phyloP scores from a whole-genome alignment of 1,140 invertebrate genomes.

The Adoxophyes honmai region DNA sequence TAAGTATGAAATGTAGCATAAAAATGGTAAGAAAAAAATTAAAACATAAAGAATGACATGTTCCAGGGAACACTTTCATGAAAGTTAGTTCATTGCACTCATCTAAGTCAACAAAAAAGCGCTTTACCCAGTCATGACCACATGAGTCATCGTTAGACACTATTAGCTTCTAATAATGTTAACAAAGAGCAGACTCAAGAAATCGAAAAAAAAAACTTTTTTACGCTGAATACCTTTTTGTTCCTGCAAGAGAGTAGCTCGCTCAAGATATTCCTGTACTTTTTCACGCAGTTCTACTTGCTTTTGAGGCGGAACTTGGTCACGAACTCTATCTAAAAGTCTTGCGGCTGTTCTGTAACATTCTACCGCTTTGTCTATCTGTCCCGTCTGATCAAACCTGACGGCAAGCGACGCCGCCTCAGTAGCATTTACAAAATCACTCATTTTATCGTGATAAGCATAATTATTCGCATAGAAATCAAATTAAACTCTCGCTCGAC shows the following conservation, averaged over 20 bases:
- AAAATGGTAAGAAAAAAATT: no score
- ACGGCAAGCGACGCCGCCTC: conserved; percentile 64
- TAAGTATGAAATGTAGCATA: no score
- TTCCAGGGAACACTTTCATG: no score
- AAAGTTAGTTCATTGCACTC: no score
- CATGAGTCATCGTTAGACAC: conserved; percentile 19
- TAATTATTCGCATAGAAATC: not conserved
- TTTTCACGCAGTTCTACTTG: conserved; percentile 50
- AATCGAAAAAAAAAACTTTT: not conserved
- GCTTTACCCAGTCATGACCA: not conserved
- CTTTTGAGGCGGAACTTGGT: conserved; percentile 42
- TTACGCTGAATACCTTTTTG: conserved; percentile 42
- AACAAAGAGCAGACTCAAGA: not conserved
- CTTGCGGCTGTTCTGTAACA: conserved; percentile 62
- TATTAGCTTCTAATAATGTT: not conserved
- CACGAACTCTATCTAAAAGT: conserved; percentile 47
- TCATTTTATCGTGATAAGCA: conserved; percentile 37
- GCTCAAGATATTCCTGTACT: conserved; percentile 56
- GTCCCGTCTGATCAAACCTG: conserved; percentile 52
- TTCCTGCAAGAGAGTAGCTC: conserved; percentile 53
- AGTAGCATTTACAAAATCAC: conserved; percentile 55
- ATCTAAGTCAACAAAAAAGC: conserved; percentile 1
- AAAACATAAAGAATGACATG: no score
- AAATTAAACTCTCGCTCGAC: not conserved
- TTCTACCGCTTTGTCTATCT: conserved; percentile 64